Conservation (phyloP, 92 coral and sea anemone genomes). For the Actinostola sp. region DNA sequence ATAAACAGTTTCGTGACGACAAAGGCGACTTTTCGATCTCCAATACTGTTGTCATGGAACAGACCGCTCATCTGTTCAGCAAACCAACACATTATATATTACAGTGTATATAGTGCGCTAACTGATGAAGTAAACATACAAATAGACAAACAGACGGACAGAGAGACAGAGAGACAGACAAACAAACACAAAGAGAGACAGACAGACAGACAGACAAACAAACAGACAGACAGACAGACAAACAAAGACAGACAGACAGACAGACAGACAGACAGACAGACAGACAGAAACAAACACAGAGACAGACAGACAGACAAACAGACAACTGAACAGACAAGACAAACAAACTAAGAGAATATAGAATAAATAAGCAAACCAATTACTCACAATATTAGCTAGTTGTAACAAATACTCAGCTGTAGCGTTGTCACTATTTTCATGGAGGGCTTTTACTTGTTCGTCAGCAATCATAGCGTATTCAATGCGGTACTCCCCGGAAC, state of each 20-base stretch:
- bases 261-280: background rate
- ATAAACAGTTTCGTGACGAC: slow-evolving; percentile 52
- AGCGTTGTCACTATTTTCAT: slow-evolving; percentile 31
- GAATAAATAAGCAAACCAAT: background rate
- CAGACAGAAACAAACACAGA: too few relatives aligned
- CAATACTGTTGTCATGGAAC: slow-evolving; percentile 63
- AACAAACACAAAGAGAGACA: background rate
- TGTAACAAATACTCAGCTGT: slow-evolving; percentile 49
- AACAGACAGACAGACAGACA: background rate
- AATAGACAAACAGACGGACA: background rate
- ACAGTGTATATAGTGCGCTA: too few relatives aligned
- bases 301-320: background rate
- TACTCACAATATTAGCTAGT: slow-evolving; percentile 61
- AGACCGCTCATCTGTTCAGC: slow-evolving; percentile 37
- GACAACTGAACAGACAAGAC: too few relatives aligned
- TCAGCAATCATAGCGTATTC: slow-evolving; percentile 51
- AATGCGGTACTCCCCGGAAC: slow-evolving; percentile 39
- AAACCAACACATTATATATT: too few relatives aligned
- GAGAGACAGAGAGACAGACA: background rate
- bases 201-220: background rate
- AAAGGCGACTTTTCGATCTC: slow-evolving; percentile 49
- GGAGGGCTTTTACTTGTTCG: slow-evolving; percentile 42
- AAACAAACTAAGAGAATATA: too few relatives aligned
- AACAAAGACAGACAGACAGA: background rate
- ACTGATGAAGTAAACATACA: background rate